Percentiles rank a stretch among this genome's conserved stretches.
These are phyloP conservation scores for Clitarchus hookeri DNA, from an alignment of 2,888 invertebrate species.

Conservation along the genomic window DNA sequence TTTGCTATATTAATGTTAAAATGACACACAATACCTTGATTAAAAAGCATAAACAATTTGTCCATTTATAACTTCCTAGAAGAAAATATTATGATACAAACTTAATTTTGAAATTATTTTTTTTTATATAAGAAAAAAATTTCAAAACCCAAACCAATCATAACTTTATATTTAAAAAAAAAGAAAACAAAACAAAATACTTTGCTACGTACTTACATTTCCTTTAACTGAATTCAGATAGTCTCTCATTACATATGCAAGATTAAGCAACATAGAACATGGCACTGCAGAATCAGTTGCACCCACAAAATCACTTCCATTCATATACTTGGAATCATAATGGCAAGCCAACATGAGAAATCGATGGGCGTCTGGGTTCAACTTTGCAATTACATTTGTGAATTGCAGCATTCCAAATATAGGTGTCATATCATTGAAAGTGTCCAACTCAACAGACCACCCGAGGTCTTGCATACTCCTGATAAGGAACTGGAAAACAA, in stretches of 20 bases:
- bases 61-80: too few relatives aligned
- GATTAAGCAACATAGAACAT: constrained; percentile 86
- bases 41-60: too few relatives aligned
- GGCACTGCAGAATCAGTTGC: constrained; percentile 97
- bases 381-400: constrained; percentile 82
- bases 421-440: constrained; percentile 74
- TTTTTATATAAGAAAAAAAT: too few relatives aligned
- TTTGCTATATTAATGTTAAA: too few relatives aligned
- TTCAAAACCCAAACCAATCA: too few relatives aligned
- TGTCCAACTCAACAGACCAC: constrained; percentile 80
- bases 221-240: constrained; percentile 55
- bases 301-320: constrained; percentile 64
- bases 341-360: constrained; percentile 86
- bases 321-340: constrained; percentile 87
- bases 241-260: constrained; percentile 71
- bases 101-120: too few relatives aligned
- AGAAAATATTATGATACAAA: too few relatives aligned
- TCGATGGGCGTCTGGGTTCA: constrained; percentile 74
- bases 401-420: constrained; percentile 75
- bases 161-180: too few relatives aligned
- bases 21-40: too few relatives aligned
- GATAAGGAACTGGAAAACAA: constrained; percentile 62
- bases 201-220: background rate
- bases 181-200: too few relatives aligned
- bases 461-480: constrained; percentile 66